phyloP scores from a whole-genome alignment of 2,797 vertebrate species.

The Chrysocyon brachyurus region DNA sequence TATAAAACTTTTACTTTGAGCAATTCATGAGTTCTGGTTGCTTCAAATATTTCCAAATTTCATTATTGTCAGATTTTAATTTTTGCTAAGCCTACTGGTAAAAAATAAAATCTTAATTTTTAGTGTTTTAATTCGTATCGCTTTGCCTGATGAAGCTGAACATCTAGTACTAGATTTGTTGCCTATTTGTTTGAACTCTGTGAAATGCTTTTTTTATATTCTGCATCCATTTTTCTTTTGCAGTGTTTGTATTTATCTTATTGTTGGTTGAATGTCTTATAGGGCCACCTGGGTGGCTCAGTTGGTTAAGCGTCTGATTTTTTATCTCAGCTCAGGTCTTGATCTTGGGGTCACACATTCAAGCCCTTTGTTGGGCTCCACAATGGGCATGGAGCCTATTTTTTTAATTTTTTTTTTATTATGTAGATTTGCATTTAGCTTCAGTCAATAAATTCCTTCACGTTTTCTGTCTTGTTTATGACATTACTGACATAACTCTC shows the following conservation, averaged over 20 bases:
- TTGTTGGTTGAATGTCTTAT: not conserved
- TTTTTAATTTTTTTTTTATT: no score
- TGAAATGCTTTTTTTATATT: not conserved
- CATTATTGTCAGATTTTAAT: not conserved
- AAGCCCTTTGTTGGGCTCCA: not conserved
- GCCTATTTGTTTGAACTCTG: not conserved
- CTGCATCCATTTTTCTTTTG: not conserved
- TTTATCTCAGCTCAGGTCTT: not conserved
- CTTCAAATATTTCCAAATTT: not conserved
- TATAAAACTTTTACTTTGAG: not conserved
- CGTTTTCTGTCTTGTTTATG: not conserved
- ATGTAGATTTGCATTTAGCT: not conserved
- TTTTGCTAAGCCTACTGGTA: not conserved
- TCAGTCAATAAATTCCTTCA: not conserved
- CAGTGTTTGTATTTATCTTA: not conserved
- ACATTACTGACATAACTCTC: not conserved
- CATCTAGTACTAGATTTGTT: not conserved
- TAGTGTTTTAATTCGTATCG: not conserved
- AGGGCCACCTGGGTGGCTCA: not conserved
- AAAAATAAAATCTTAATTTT: not conserved
- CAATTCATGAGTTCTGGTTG: not conserved
- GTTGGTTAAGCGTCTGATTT: not conserved
- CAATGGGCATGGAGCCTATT: not conserved
- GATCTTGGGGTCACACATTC: not conserved
- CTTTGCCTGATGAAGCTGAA: not conserved